Conservation (phyloP, 2,797 vertebrate genomes). For the Coreius guichenoti region DNA sequence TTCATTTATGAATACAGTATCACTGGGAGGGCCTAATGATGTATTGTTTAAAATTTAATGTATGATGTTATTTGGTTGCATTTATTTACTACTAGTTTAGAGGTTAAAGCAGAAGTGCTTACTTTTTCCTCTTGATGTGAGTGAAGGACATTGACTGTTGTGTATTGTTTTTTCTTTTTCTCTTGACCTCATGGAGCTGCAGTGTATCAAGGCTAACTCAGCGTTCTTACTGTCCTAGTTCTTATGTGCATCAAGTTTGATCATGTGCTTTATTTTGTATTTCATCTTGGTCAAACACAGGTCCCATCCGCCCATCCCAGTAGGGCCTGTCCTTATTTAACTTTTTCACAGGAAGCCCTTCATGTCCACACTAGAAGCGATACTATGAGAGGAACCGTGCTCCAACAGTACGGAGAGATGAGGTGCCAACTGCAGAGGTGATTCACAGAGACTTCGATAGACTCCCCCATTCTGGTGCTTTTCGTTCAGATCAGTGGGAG, state of each 20-base stretch:
- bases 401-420: slow-evolving; percentile 68
- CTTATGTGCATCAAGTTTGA: slow-evolving; percentile 43
- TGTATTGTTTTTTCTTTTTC: slow-evolving; percentile 12
- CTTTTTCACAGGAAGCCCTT: slow-evolving; percentile 72
- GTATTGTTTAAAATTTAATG: slow-evolving; percentile 24
- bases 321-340: slow-evolving; percentile 68
- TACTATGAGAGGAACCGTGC: slow-evolving; percentile 69
- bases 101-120: neutral
- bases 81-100: slow-evolving; percentile 28
- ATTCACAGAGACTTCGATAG: slow-evolving; percentile 73
- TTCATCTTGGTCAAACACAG: slow-evolving; percentile 63
- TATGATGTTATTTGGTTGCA: neutral
- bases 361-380: slow-evolving; percentile 71
- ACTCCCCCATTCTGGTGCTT: slow-evolving; percentile 71
- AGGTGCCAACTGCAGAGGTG: slow-evolving; percentile 67
- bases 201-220: slow-evolving; percentile 39
- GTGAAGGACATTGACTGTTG: slow-evolving; percentile 19
- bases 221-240: slow-evolving; percentile 39
- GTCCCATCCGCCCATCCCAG: slow-evolving; percentile 6
- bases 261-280: slow-evolving; percentile 68
- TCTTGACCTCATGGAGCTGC: slow-evolving; percentile 31
- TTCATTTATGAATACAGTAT: slow-evolving; percentile 50
- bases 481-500: slow-evolving; percentile 76
- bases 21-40: slow-evolving; percentile 35
- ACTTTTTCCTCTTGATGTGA: neutral